Base-by-base conservation (phyloP, 2,113 vertebrate species). In the Sialia sialis region DNA sequence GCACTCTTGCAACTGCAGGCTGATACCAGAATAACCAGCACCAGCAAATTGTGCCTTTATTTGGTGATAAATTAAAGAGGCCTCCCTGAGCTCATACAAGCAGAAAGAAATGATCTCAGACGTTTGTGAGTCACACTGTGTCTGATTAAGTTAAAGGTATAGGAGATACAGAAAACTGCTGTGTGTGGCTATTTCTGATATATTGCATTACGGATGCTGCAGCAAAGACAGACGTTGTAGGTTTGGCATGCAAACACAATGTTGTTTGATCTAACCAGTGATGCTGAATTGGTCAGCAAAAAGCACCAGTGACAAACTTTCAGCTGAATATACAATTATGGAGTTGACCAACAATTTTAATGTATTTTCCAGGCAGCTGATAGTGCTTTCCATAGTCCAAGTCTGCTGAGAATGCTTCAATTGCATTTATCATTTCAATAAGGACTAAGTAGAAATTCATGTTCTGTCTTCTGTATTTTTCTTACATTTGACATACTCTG, bases 71-170 rank as follows among this genome's bases (percentile, higher is more conserved):
- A 96, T 95, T 95, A 93, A 95, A 76, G 63, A 72, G 90, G 41
- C 84, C 87, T 94, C 93, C 87, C 93, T 94, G 91, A 91, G 94
- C 92, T 96, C 90, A 91, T 91, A 88, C 76, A 95, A 93, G 95
- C 91, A 97, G 92, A 95, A 95, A 94, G 87, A 90, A 96, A 94
- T 95, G 52, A 95, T 97, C 95, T 97, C 94, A 95, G 93, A 94
- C 48, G 0, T 92, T 95, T 90, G 90, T 97, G 94, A 95, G 91
- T 97, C 94, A 95, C 90, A 56, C 87, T 86, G 86, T 83, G 72
- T 94, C 96, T 95, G 92, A 91, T 94, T 85, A 95, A 95, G 72
- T 90, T 93, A 93, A 94, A 95, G 93, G 87, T 85, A 38, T 56
- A 86, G 72, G 82, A 90, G 92, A 67, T 44, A 48, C 0, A 88